phyloP scores from a whole-genome alignment of 2,888 invertebrate species.

The Acheta domesticus region DNA sequence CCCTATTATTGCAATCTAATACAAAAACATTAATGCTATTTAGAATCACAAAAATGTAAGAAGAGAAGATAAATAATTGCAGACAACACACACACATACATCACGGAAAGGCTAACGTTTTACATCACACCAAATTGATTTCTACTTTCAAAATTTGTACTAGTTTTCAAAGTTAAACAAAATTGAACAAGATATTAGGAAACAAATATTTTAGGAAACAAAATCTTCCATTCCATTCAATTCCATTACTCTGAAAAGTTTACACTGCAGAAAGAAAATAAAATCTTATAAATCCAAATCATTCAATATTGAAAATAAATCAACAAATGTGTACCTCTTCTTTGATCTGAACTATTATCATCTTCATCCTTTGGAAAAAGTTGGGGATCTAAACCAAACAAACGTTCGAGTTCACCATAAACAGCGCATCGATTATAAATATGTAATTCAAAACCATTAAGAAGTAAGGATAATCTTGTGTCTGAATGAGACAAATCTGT shows the following conservation, averaged over 20 bases:
- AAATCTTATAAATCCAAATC: too few relatives aligned
- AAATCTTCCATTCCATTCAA: too few relatives aligned
- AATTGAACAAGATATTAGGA: too few relatives aligned
- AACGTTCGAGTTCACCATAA: slow-evolving; percentile 81
- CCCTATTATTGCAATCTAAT: not conserved
- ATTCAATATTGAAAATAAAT: not conserved
- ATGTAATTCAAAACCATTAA: slow-evolving; percentile 93
- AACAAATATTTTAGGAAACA: too few relatives aligned
- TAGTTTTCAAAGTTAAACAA: too few relatives aligned
- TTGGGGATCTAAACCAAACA: slow-evolving; percentile 78
- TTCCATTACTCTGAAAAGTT: too few relatives aligned
- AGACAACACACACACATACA: too few relatives aligned
- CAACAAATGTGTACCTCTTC: not conserved
- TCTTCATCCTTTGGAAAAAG: slow-evolving; percentile 62
- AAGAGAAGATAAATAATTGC: too few relatives aligned
- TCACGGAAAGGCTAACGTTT: too few relatives aligned
- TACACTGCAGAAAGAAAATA: too few relatives aligned
- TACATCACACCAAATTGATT: too few relatives aligned
- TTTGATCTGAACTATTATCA: not conserved
- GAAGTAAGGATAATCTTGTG: slow-evolving; percentile 81
- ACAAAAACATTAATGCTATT: not conserved
- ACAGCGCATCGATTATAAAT: slow-evolving; percentile 88
- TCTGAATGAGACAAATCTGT: slow-evolving; percentile 93
- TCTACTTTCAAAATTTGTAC: too few relatives aligned
- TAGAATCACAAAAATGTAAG: not conserved